These are phyloP conservation scores for Varanus salvator DNA, from an alignment of 2,113 vertebrate genomes.

Conservation along the genomic window DNA sequence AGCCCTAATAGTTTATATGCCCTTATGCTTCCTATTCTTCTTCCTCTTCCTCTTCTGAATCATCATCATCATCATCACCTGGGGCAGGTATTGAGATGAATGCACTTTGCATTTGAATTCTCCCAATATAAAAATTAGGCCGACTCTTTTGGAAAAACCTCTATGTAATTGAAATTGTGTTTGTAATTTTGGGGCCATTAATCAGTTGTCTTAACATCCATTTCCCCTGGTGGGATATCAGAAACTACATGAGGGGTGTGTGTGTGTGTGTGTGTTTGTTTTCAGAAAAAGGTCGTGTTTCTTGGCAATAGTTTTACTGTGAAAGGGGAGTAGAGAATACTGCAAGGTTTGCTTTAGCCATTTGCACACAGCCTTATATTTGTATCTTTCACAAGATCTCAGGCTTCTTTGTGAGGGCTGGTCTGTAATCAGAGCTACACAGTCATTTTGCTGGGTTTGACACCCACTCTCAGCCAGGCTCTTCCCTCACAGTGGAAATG, in stretches of 20 bases:
- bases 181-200: not conserved
- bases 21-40: not conserved
- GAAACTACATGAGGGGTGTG: not conserved
- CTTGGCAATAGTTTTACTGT: not conserved
- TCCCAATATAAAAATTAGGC: not conserved
- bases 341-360: not conserved
- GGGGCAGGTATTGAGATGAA: not conserved
- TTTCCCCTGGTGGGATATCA: not conserved
- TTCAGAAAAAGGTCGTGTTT: not conserved
- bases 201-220: not conserved
- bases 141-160: not conserved
- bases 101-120: not conserved
- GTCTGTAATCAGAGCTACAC: not conserved
- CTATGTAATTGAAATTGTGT: not conserved
- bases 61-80: not conserved
- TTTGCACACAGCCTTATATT: accelerated
- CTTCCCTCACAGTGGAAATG: not conserved
- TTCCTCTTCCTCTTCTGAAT: not conserved
- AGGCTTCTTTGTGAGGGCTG: not conserved
- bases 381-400: not conserved
- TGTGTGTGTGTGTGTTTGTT: too few relatives aligned
- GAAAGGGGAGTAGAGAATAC: not conserved
- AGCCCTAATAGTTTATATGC: not conserved
- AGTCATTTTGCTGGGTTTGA: not conserved
- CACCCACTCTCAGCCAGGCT: not conserved